Evolutionary conservation across 2,888 invertebrate genomes (phyloP).

Genomic region (Epinotia demarniana): DNA sequence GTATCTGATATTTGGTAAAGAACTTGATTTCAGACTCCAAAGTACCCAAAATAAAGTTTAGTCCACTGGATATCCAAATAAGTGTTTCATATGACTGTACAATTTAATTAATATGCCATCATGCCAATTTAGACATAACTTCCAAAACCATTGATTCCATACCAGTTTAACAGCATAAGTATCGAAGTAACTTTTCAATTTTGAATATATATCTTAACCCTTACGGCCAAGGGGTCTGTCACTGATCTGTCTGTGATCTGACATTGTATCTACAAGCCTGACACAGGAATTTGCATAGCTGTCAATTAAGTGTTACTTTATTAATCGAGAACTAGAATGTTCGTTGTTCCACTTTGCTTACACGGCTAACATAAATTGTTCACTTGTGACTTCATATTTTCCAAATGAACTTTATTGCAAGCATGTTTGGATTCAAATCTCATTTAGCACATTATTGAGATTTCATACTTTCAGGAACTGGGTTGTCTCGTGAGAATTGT

Average conservation of each 20-base stretch:
- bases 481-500: constrained; percentile 4
- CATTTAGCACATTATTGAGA: neutral
- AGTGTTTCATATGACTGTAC: no score
- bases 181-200: neutral
- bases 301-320: constrained; percentile 38
- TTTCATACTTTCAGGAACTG: neutral
- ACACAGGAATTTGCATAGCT: constrained; percentile 34
- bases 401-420: neutral
- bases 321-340: constrained; percentile 32
- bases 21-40: no score
- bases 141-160: no score
- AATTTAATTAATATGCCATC: no score
- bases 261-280: constrained; percentile 14
- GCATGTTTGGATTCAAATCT: neutral
- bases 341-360: constrained; percentile 29
- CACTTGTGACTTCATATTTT: neutral
- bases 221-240: constrained; percentile 6
- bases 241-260: constrained; percentile 19
- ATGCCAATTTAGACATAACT: no score
- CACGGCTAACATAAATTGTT: constrained; percentile 27
- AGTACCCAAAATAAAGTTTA: no score
- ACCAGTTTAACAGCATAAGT: neutral
- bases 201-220: neutral
- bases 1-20: no score
- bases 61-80: no score